A percentile compares a stretch with the other conserved stretches of the same genome.
phyloP scores from a whole-genome alignment of 2,113 vertebrate genomes.

The Tachysurus fulvidraco region DNA sequence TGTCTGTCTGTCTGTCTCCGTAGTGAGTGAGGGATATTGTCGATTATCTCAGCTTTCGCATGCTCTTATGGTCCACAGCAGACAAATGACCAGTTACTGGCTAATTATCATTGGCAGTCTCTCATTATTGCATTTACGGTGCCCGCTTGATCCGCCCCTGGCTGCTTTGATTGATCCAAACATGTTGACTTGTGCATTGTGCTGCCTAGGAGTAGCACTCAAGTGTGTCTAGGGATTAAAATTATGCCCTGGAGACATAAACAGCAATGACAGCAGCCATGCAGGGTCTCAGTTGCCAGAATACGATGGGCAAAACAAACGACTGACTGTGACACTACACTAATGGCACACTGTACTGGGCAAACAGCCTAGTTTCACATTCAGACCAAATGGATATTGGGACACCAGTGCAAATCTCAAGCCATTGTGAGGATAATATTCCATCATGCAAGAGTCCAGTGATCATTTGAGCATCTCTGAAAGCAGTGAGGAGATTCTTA shows the following conservation, averaged over 20 bases:
- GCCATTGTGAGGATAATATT: background rate
- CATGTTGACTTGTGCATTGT: slow-evolving; percentile 58
- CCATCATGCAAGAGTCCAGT: background rate
- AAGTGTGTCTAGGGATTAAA: slow-evolving; percentile 28
- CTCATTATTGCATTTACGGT: slow-evolving; percentile 10
- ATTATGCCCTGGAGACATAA: slow-evolving; percentile 12
- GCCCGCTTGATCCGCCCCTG: slow-evolving; percentile 53
- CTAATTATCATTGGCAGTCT: slow-evolving; percentile 16
- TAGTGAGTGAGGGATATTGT: background rate
- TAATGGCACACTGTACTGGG: background rate
- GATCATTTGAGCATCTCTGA: slow-evolving; percentile 1
- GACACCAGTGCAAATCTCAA: background rate
- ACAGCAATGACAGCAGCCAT: slow-evolving; percentile 7
- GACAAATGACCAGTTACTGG: slow-evolving; percentile 27
- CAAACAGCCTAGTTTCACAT: slow-evolving; percentile 5
- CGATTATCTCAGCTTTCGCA: background rate
- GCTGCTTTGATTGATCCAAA: slow-evolving; percentile 63
- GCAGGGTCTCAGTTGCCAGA: slow-evolving; percentile 11
- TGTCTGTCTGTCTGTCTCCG: too few species aligned
- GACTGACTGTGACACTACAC: slow-evolving; percentile 1
- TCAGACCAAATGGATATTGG: slow-evolving; percentile 4
- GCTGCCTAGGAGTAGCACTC: slow-evolving; percentile 31
- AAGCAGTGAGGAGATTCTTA: background rate
- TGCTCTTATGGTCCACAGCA: background rate
- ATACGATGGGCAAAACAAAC: slow-evolving; percentile 4